phyloP scores from a whole-genome alignment of 2,888 invertebrate species.

The Lagria hirta region DNA sequence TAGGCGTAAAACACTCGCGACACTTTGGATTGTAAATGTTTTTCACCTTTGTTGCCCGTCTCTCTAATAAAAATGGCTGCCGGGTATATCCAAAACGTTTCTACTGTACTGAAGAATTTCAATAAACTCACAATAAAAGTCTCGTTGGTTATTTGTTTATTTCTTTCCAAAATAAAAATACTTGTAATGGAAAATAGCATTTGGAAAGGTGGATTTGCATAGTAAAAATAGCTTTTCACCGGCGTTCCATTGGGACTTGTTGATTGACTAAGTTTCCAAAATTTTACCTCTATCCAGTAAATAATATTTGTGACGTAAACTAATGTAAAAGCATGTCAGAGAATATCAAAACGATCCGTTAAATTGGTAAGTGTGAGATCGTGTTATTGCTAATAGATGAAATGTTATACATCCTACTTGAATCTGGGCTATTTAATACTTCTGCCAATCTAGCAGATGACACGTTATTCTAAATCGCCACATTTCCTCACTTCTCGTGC shows the following conservation, averaged over 20 bases:
- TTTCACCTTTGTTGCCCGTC: no score
- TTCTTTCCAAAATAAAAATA: no score
- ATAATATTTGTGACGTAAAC: conserved; percentile 14
- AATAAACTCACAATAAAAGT: no score
- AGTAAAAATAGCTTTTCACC: no score
- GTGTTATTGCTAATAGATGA: conserved; percentile 37
- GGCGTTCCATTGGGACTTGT: conserved; percentile 1
- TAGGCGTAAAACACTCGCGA: no score
- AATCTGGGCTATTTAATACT: conserved; percentile 18
- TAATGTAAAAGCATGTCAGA: conserved; percentile 16
- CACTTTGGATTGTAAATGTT: no score
- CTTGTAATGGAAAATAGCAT: no score
- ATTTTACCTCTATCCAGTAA: not conserved
- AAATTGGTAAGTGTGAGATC: conserved; percentile 39
- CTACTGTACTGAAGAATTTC: no score
- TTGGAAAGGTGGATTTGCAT: not conserved
- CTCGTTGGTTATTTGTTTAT: no score
- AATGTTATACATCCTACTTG: conserved; percentile 29
- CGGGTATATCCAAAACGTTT: no score
- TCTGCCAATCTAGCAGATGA: conserved; percentile 16
- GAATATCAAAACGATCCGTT: conserved; percentile 16
- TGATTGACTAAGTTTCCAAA: no score
- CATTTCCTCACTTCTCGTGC: conserved; percentile 18
- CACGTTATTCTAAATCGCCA: conserved; percentile 13
- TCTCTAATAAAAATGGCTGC: no score